Evolutionary conservation across 2,888 invertebrate species (phyloP).

Genomic region (Xanthia icteritia): DNA sequence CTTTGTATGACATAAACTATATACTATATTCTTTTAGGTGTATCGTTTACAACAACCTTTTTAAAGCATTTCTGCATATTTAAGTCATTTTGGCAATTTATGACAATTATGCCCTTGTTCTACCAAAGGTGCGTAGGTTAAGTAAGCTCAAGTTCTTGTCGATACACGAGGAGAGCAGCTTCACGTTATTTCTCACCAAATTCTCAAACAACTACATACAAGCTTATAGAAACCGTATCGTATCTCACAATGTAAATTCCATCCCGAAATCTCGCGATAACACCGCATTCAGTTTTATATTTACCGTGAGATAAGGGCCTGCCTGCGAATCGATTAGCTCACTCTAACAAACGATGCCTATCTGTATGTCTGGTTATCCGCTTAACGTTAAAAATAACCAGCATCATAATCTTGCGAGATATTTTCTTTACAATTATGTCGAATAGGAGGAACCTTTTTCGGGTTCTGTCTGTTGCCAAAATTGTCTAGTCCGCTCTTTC

Average conservation of each 20-base stretch:
- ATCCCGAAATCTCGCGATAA: conserved; percentile 77
- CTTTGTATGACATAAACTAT: too few relatives aligned
- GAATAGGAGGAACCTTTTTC: background rate
- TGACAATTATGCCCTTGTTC: too few relatives aligned
- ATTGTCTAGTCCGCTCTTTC: background rate
- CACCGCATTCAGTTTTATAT: conserved; percentile 82
- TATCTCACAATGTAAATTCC: conserved; percentile 67
- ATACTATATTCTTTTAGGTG: too few relatives aligned
- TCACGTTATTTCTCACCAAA: background rate
- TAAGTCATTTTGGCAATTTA: too few relatives aligned
- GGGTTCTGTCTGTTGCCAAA: background rate
- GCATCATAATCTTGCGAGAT: conserved; percentile 39
- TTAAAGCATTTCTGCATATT: too few relatives aligned
- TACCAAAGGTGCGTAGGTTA: too few relatives aligned
- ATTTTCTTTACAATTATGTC: conserved; percentile 27
- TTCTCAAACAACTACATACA: conserved; percentile 8
- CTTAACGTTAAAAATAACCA: conserved; percentile 54
- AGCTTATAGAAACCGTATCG: conserved; percentile 57
- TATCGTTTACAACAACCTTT: too few relatives aligned
- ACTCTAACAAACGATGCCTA: conserved; percentile 68
- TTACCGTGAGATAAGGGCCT: conserved; percentile 75
- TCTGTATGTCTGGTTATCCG: conserved; percentile 71
- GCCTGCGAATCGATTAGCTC: conserved; percentile 82
- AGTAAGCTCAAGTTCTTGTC: background rate
- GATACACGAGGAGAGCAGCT: background rate